phyloP scores from a whole-genome alignment of 1,140 invertebrate species.

The Pachypeltis micranthus region DNA sequence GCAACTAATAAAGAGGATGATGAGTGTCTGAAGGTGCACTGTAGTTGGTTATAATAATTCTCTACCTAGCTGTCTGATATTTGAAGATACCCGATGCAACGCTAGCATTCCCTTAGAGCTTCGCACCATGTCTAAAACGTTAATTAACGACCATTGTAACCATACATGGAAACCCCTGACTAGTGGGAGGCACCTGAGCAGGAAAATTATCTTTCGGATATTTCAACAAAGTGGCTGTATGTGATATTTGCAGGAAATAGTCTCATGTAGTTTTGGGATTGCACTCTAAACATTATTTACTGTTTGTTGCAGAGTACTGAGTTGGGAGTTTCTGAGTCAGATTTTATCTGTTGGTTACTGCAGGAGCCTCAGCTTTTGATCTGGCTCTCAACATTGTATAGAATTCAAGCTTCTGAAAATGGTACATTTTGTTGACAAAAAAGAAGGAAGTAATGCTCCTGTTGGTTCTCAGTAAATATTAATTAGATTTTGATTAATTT shows the following conservation, averaged over 20 bases:
- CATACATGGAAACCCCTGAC: no score
- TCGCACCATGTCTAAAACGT: no score
- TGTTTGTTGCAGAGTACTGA: constrained; percentile 15
- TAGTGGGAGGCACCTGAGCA: no score
- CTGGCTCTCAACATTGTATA: constrained; percentile 48
- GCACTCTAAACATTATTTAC: constrained; percentile 1
- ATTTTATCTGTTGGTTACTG: constrained; percentile 44
- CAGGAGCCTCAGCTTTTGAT: constrained; percentile 45
- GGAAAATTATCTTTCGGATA: no score
- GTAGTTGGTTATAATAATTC: no score
- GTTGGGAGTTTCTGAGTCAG: constrained; percentile 42
- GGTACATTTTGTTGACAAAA: constrained; percentile 32
- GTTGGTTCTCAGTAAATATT: background rate
- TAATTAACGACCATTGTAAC: no score
- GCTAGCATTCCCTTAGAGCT: no score
- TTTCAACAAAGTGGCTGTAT: no score
- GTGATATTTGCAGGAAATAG: background rate
- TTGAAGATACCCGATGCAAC: no score
- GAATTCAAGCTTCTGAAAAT: constrained; percentile 42
- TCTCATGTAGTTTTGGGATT: constrained; percentile 4
- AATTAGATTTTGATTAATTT: constrained; percentile 23
- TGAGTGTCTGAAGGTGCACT: no score
- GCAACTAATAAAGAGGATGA: no score
- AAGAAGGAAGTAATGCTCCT: background rate
- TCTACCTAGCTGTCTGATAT: no score